A percentile compares a stretch with the other conserved stretches of the same genome.
phyloP scores from a whole-genome alignment of 2,113 vertebrate genomes.

The Acrocephalus arundinaceus region DNA sequence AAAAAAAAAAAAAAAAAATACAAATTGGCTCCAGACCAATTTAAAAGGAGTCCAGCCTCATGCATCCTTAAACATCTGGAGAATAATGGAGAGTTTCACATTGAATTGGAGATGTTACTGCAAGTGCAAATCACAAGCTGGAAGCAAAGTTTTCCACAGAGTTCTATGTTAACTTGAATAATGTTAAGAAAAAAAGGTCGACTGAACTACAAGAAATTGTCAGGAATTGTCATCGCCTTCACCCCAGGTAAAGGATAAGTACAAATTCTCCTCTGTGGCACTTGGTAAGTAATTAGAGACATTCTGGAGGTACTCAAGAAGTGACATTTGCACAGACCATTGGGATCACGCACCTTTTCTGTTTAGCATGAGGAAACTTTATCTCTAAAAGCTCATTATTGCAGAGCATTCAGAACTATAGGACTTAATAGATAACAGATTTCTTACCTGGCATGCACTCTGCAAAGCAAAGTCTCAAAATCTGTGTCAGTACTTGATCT shows the following conservation, averaged over 20 bases:
- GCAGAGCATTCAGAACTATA: not conserved
- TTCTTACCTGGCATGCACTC: not conserved
- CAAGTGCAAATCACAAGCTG: not conserved
- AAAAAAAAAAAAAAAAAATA: not conserved
- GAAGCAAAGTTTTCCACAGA: not conserved
- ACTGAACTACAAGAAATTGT: not conserved
- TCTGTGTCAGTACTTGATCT: not conserved
- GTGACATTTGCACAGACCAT: not conserved
- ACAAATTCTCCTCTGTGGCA: not conserved
- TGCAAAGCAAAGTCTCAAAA: not conserved
- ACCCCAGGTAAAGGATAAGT: not conserved
- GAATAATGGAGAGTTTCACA: not conserved
- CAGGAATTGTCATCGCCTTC: not conserved
- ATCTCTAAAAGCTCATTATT: not conserved
- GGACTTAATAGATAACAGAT: not conserved
- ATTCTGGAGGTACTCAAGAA: not conserved
- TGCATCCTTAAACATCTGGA: not conserved
- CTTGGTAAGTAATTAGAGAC: not conserved
- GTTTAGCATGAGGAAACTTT: not conserved
- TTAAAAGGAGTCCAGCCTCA: not conserved
- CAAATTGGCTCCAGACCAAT: not conserved
- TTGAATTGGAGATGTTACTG: not conserved
- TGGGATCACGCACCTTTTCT: not conserved
- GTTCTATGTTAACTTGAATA: not conserved
- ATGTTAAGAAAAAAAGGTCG: not conserved